Evolutionary conservation across 2,797 vertebrate species (phyloP), one percentile per base, ranked within the genome.

Genomic region (Pterois miles): DNA sequence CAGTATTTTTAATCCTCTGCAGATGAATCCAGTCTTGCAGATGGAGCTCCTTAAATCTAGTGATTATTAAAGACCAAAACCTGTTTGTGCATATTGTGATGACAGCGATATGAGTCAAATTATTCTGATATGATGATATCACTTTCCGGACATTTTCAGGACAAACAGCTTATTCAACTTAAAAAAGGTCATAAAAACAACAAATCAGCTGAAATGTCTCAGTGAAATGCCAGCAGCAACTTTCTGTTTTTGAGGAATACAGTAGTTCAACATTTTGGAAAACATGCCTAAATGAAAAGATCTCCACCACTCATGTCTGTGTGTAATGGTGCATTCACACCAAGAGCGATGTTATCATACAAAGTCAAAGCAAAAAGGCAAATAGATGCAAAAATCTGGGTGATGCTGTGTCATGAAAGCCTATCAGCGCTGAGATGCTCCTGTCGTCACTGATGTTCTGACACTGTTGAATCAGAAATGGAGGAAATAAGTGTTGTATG

Each of bases 31-130:
- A 22, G 9, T 52, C 20, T 52, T 23, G 27, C 54, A 54, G 16
- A 66, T 10, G 46, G 56, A 62, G n/a, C 46, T 46, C 36, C 4
- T 36, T 13, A 54, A 23, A 50, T 18, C 52, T 20, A 27, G 13
- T 38, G 23, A n/a, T 27, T 43, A n/a, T 60, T 38, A 57, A 43
- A 69, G 25, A 57, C 13, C 46, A 48, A 31, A 72, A 72, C 22
- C 70, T 63, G 25, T 58, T 46, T 10, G n/a, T 76, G 65, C 50
- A 64, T 68, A 38, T 25, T 54, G 43, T 10, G 22, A n/a, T 80
- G 50, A 75, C 50, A 18, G 31, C 31, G 27, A 53, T 4, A 54
- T 62, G 56, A 67, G 38, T 71, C 36, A 78, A 4, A 56, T 38
- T 27, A 33, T 11, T 23, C 43, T 31, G 11, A 40, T 48, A 11